phyloP scores from a whole-genome alignment of 1,140 invertebrate species.

The Drepana arcuata region DNA sequence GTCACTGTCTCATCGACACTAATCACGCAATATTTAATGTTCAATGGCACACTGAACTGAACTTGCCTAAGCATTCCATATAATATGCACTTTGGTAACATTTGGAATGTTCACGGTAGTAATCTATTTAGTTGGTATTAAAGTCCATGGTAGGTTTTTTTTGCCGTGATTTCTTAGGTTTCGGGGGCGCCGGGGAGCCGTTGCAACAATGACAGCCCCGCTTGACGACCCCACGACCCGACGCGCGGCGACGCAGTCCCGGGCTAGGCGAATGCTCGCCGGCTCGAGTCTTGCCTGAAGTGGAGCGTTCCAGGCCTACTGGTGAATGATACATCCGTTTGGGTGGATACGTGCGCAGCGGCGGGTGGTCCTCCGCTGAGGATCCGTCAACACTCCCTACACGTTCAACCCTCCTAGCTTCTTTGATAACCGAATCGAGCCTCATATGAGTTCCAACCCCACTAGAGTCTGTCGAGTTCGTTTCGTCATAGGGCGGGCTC shows the following conservation, averaged over 20 bases:
- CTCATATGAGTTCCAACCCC: slow-evolving; percentile 50
- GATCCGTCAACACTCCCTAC: slow-evolving; percentile 34
- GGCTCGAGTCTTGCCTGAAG: slow-evolving; percentile 44
- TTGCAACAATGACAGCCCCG: slow-evolving; percentile 66
- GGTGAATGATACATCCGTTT: slow-evolving; percentile 26
- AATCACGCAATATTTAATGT: too few species aligned
- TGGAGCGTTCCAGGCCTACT: slow-evolving; percentile 9
- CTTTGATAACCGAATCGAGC: slow-evolving; percentile 63
- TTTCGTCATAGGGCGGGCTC: slow-evolving; percentile 61
- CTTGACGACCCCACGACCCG: slow-evolving; percentile 53
- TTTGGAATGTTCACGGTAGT: too few species aligned
- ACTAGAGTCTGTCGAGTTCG: slow-evolving; percentile 60
- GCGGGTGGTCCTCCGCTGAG: slow-evolving; percentile 39
- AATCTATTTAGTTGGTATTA: slow-evolving; percentile 7
- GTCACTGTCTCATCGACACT: too few species aligned
- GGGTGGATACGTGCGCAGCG: slow-evolving; percentile 44
- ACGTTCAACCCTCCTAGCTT: slow-evolving; percentile 36
- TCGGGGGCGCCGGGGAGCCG: slow-evolving; percentile 38
- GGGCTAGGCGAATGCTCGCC: slow-evolving; percentile 37
- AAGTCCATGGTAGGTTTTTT: slow-evolving; percentile 46
- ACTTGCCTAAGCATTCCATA: too few species aligned
- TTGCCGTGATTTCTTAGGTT: slow-evolving; percentile 42
- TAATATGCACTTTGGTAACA: too few species aligned
- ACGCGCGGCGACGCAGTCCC: slow-evolving; percentile 35
- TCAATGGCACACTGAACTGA: too few species aligned